These are phyloP conservation scores for Semaprochilodus insignis DNA, from an alignment of 2,797 vertebrate species.

Conservation along the genomic window DNA sequence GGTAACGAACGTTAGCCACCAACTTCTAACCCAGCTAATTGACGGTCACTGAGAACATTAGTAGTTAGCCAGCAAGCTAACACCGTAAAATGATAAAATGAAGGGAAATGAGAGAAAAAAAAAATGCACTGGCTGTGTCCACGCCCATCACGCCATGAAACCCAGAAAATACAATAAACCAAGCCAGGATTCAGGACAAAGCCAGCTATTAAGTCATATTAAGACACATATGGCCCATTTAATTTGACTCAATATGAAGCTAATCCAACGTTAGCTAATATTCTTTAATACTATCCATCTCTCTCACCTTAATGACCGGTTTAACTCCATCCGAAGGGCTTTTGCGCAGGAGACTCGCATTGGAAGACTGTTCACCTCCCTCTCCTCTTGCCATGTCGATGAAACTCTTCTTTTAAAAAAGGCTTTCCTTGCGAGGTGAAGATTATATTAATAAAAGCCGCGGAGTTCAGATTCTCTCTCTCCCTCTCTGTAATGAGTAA, in stretches of 20 bases:
- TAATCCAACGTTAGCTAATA: neutral
- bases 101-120: neutral
- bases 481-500: neutral
- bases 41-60: neutral
- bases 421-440: no score
- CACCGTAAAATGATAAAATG: neutral
- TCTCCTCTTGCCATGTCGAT: constrained; percentile 80
- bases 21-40: no score
- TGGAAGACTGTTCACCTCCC: constrained; percentile 78
- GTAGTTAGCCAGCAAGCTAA: neutral
- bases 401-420: constrained; percentile 6
- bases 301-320: constrained; percentile 70
- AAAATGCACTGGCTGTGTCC: neutral
- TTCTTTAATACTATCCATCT: neutral
- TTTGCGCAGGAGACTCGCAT: constrained; percentile 75
- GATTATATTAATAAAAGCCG: neutral
- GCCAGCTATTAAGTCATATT: no score
- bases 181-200: neutral
- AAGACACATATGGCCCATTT: no score
- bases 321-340: constrained; percentile 58
- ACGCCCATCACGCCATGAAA: neutral
- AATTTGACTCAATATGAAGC: neutral
- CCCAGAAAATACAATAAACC: neutral
- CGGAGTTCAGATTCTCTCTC: neutral
- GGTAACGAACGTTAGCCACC: no score